Conservation (phyloP, 2,113 vertebrate genomes). For the Mustela nigripes region DNA sequence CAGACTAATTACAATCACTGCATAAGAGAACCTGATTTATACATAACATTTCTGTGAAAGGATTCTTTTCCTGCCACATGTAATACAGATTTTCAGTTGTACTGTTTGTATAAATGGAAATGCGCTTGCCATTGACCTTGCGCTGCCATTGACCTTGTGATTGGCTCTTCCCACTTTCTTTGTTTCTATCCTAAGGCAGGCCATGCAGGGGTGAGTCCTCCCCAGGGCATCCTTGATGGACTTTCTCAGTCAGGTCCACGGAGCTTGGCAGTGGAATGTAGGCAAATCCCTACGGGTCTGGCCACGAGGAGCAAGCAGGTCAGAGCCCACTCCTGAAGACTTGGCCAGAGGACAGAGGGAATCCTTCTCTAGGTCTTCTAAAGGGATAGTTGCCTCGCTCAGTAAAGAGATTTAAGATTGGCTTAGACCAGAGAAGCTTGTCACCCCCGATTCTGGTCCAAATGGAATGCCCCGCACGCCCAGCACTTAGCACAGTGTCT, state of each 20-base stretch:
- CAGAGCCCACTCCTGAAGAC: not conserved
- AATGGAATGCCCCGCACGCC: accelerated
- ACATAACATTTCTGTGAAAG: not conserved
- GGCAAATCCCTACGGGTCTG: too few relatives aligned
- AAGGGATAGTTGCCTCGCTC: too few relatives aligned
- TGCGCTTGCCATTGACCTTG: not conserved
- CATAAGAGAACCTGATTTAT: not conserved
- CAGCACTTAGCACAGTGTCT: not conserved
- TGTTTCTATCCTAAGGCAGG: not conserved
- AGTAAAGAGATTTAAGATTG: not conserved
- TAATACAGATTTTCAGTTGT: not conserved
- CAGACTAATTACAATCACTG: not conserved
- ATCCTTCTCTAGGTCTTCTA: not conserved
- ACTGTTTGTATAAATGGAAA: not conserved
- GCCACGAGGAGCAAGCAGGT: not conserved
- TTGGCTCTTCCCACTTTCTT: not conserved
- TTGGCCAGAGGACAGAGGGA: not conserved
- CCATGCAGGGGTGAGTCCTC: not conserved
- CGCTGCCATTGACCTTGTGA: not conserved
- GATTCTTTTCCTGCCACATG: too few relatives aligned
- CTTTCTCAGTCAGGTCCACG: not conserved
- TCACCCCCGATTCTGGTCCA: not conserved
- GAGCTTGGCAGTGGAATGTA: not conserved
- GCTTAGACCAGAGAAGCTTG: not conserved
- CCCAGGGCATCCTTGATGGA: not conserved